A percentile compares a stretch with the other conserved stretches of the same genome.
Evolutionary conservation across 2,113 vertebrate genomes (phyloP).

Genomic region (Larimichthys polyactis): DNA sequence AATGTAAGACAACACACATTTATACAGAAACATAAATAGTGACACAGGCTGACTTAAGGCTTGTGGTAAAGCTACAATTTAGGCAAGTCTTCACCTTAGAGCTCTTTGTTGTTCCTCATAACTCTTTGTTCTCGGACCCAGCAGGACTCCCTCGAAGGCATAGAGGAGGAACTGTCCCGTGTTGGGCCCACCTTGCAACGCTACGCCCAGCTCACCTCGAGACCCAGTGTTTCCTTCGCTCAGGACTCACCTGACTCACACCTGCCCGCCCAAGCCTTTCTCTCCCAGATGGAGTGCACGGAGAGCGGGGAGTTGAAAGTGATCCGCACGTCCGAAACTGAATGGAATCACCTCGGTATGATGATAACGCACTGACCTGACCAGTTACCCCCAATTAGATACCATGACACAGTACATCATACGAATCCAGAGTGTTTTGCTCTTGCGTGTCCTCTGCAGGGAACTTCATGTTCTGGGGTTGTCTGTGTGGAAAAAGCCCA

Average conservation of each 20-base stretch:
- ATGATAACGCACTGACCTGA: too few relatives aligned
- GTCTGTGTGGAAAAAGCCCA: conserved; percentile 90
- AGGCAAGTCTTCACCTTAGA: neutral
- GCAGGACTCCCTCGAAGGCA: conserved; percentile 74
- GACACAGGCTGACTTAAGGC: neutral
- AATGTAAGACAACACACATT: conserved; percentile 68
- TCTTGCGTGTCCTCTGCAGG: conserved; percentile 81
- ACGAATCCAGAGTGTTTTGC: conserved; percentile 12
- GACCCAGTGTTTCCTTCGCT: conserved; percentile 84
- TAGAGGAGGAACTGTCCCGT: conserved; percentile 87
- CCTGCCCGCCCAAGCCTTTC: conserved; percentile 88
- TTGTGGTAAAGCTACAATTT: neutral
- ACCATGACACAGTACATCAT: neutral
- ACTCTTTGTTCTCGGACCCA: neutral
- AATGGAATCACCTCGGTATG: conserved; percentile 83
- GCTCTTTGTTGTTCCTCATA: neutral
- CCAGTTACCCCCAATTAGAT: neutral
- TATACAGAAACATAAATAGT: neutral
- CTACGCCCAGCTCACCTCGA: conserved; percentile 86
- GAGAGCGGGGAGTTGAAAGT: conserved; percentile 87
- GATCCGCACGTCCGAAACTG: conserved; percentile 65
- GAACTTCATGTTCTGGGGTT: conserved; percentile 95
- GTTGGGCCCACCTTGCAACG: conserved; percentile 86
- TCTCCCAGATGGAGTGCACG: conserved; percentile 89
- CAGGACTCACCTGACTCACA: conserved; percentile 80